These are phyloP conservation scores for Mizuhopecten yessoensis DNA, from an alignment of 1,140 invertebrate genomes.

Conservation along the genomic window DNA sequence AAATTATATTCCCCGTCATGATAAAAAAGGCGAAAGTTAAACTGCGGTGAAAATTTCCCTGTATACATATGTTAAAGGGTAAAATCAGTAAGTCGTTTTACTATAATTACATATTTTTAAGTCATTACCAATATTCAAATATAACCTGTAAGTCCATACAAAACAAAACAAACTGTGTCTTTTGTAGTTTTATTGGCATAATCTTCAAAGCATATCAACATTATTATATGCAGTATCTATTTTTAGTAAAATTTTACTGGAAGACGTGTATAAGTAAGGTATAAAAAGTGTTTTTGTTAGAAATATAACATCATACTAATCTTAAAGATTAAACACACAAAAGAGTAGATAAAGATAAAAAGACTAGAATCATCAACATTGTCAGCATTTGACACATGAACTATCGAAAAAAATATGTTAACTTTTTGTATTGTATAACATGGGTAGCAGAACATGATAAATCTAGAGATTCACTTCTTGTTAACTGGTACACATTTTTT, in stretches of 20 bases:
- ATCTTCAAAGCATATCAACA: conserved; percentile 27
- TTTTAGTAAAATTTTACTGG: not conserved
- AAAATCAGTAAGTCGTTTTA: too few species aligned
- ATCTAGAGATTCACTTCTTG: not conserved
- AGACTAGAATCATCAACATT: not conserved
- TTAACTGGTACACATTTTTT: not conserved
- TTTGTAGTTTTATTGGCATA: conserved; percentile 32
- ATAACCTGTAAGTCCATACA: too few species aligned
- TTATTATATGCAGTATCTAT: not conserved
- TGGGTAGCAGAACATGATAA: too few species aligned
- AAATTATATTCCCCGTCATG: too few species aligned
- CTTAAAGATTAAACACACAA: conserved; percentile 9
- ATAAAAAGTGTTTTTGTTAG: not conserved
- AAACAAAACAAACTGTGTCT: not conserved
- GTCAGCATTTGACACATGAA: not conserved
- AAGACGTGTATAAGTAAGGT: conserved; percentile 13
- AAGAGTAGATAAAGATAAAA: not conserved
- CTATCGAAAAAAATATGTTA: not conserved
- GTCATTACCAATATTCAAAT: too few species aligned
- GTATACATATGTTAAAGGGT: too few species aligned
- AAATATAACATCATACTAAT: not conserved
- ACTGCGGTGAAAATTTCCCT: too few species aligned
- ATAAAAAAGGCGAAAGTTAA: too few species aligned
- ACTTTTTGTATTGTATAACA: too few species aligned
- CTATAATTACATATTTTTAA: too few species aligned